Base-by-base conservation (phyloP, 1,140 invertebrate genomes). In the Drosophila obscura region DNA sequence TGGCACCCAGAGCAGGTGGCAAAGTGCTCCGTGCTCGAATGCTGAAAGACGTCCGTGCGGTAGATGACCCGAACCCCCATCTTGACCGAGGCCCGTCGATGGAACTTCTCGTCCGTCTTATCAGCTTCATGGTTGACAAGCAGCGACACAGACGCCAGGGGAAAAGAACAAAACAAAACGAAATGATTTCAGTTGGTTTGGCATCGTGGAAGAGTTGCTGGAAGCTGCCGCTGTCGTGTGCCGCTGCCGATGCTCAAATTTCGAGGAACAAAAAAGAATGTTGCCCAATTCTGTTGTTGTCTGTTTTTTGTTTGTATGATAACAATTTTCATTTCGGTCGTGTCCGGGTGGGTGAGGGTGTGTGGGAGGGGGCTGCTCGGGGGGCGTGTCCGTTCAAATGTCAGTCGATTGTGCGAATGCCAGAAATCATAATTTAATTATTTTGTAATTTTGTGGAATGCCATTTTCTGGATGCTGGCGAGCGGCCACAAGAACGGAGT, bases 11-110 rank as follows among this genome's bases (percentile, higher is more conserved):
- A 53, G 11, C 75, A 71, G 9, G 90, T 75, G n/a, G 88, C 88
- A 60, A 76, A 91, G 24, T 91, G 71, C 31, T 90, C 90, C 7
- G 79, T 56, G 0, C 61, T 78, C 13, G 52, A 1, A 0, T 74
- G 67, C 6, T 84, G 65, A 44, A 81, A 90, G 7, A 91, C 80
- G 52, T 91, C 90, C 28, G 90, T 91, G 50, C 90, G 89, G 67
- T 91, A 90, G 19, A 91, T 91, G 46, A 91, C 90, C 5, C 90
- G 65, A 0, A 91, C 85, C 1, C 90, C 85, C 90, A 91, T 91
- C 50, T 90, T 91, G 4, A 91, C 90, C 0, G 90, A 85, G 22
- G 90, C 89, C 8, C 89, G 79, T 8, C 90, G 77, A 77, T 91
- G 90, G 57, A 91, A 91, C 67, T 91, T 91, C 41, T 91, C 90